A percentile compares a stretch with the other conserved stretches of the same genome.
Conservation (phyloP, 2,888 invertebrate genomes). For the Toxonevra muliebris region DNA sequence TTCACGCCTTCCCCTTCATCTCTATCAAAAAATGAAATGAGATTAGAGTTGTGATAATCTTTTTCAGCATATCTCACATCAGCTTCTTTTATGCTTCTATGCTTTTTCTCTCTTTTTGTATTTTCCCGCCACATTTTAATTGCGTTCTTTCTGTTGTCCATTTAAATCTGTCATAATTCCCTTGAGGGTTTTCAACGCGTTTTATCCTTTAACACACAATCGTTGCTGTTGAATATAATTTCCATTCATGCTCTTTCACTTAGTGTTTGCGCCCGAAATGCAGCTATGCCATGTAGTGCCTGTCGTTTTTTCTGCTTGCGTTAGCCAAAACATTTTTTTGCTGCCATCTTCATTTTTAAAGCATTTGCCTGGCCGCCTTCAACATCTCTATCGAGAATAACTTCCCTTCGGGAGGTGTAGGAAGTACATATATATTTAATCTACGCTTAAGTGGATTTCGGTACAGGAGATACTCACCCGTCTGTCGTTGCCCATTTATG, state of each 20-base stretch:
- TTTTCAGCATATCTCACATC: too few relatives aligned
- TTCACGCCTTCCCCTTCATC: too few relatives aligned
- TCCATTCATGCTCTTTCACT: too few relatives aligned
- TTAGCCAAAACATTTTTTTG: not conserved
- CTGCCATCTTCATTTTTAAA: not conserved
- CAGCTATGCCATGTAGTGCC: too few relatives aligned
- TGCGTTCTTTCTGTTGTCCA: not conserved
- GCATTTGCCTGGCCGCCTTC: not conserved
- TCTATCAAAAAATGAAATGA: too few relatives aligned
- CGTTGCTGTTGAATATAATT: too few relatives aligned
- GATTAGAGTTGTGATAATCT: too few relatives aligned
- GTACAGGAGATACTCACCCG: not conserved
- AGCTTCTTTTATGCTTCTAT: too few relatives aligned
- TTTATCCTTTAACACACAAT: not conserved
- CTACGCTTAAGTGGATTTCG: slow-evolving; percentile 23
- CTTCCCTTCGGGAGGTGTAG: slow-evolving; percentile 5
- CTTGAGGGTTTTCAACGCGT: not conserved
- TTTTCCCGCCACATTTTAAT: not conserved
- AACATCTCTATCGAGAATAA: not conserved
- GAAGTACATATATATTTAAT: slow-evolving; percentile 14
- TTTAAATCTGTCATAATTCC: slow-evolving; percentile 1
- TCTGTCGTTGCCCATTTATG: not conserved
- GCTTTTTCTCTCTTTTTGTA: not conserved
- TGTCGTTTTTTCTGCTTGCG: slow-evolving; percentile 10
- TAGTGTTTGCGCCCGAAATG: too few relatives aligned